phyloP scores from a whole-genome alignment of 1,140 invertebrate species.

The Eupristina koningsbergeri region DNA sequence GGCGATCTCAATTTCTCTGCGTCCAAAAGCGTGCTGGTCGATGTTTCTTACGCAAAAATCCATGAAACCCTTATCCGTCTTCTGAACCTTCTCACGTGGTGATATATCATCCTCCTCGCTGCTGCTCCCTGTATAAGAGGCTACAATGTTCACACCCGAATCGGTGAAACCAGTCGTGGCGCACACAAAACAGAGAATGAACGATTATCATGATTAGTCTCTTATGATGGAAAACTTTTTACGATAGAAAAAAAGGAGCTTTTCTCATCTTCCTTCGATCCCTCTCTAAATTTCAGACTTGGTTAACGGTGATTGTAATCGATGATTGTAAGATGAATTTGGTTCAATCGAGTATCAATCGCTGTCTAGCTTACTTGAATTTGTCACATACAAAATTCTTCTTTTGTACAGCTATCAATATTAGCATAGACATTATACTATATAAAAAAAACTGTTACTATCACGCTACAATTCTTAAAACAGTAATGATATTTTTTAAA shows the following conservation, averaged over 20 bases:
- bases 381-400: too few species aligned
- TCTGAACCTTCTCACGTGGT: slow-evolving; percentile 90
- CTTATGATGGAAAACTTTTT: background rate
- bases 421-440: too few species aligned
- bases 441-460: too few species aligned
- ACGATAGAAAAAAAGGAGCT: too few species aligned
- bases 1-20: slow-evolving; percentile 98
- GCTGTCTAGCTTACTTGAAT: too few species aligned
- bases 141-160: slow-evolving; percentile 68
- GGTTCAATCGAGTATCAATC: too few species aligned
- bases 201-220: slow-evolving; percentile 31
- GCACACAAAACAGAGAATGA: slow-evolving; percentile 43
- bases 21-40: slow-evolving; percentile 92
- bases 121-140: slow-evolving; percentile 91
- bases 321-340: too few species aligned
- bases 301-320: too few species aligned
- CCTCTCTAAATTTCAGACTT: background rate
- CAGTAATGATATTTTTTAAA: too few species aligned
- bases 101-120: slow-evolving; percentile 88
- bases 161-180: slow-evolving; percentile 44
- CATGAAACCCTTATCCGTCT: slow-evolving; percentile 83
- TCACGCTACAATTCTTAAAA: too few species aligned
- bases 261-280: background rate
- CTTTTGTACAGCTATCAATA: too few species aligned
- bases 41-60: slow-evolving; percentile 95